Evolutionary conservation across 1,140 invertebrate genomes (phyloP).

Genomic region (Belonocnema kinseyi): DNA sequence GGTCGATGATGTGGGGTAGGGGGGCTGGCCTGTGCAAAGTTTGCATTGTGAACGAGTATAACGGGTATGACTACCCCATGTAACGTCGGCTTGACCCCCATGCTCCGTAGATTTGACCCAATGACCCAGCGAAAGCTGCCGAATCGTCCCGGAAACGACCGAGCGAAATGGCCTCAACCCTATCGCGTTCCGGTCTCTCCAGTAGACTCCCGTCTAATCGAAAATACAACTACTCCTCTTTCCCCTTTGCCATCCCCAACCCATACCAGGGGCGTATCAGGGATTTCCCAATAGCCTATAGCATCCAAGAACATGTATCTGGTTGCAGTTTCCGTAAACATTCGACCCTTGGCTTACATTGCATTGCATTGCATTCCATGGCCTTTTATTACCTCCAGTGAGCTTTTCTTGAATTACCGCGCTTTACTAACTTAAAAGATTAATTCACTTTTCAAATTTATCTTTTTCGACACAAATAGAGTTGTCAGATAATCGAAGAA

Average conservation of each 20-base stretch:
- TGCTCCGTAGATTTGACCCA: conserved; percentile 68
- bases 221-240: conserved; percentile 46
- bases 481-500: too few relatives aligned
- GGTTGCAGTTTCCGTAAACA: conserved; percentile 15
- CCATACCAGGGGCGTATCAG: conserved; percentile 13
- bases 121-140: conserved; percentile 64
- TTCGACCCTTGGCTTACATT: not conserved
- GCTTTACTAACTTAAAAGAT: not conserved
- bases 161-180: conserved; percentile 47
- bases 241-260: not conserved
- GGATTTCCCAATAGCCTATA: conserved; percentile 17
- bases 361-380: too few relatives aligned
- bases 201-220: conserved; percentile 51
- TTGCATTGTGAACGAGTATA: conserved; percentile 66
- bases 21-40: conserved; percentile 49
- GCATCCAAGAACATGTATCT: not conserved
- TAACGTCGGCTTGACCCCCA: conserved; percentile 54
- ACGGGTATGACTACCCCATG: conserved; percentile 52
- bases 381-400: too few relatives aligned
- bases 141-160: conserved; percentile 63
- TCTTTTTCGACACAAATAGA: too few relatives aligned
- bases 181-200: conserved; percentile 50
- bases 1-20: not conserved
- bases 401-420: not conserved
- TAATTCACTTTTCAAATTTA: too few relatives aligned